Base-by-base conservation (phyloP, 2,113 vertebrate genomes). In the Jacana jacana region DNA sequence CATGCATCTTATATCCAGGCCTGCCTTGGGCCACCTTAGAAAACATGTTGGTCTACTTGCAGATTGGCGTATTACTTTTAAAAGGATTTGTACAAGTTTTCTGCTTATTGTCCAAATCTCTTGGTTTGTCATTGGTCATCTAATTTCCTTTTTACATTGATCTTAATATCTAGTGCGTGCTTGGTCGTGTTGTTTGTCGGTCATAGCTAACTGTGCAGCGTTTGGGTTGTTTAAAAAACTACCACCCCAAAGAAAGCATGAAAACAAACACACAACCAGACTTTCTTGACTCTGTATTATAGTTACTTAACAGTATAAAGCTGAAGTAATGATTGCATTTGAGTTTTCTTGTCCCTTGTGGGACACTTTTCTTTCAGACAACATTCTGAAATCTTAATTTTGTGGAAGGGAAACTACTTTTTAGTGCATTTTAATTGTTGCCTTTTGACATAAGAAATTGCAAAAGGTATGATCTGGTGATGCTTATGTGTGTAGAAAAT, bases 371-470 rank as follows among this genome's bases (percentile, higher is more conserved):
- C 6, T 76, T 75, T 60, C 19, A 64, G 10, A 64, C 7, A 76
- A 7, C 4, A 17, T 44, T 35, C 6, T 8, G 12, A 70, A 77
- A 52, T 42, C 6, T 30, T 60, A 27, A 22, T 7, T 17, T 35
- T 72, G 2, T 88, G 17, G 10, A 68, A 85, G 16, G 4, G 2
- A 10, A 10, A 6, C 5, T 37, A 9, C 10, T 33, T 44, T 9
- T 49, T 31, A 58, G 4, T 44, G 17, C 5, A 2, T 40, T 91
- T 6, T 4, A 31, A 17, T 33, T 24, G 9, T 58, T 70, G 30
- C 17, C 9, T 0, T 51, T 58, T 51, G 17, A 18, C 1, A 3
- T 52, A 8, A 0, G 7, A 33, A 83, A 65, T 33, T 8, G 17
- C 7, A 11, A 17, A 22, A 14, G 17, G 1, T 27, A 5, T 18